A percentile compares a stretch with the other conserved stretches of the same genome.
These are phyloP conservation scores for Acrocera orbiculus DNA, from an alignment of 2,888 invertebrate species.

Conservation along the genomic window DNA sequence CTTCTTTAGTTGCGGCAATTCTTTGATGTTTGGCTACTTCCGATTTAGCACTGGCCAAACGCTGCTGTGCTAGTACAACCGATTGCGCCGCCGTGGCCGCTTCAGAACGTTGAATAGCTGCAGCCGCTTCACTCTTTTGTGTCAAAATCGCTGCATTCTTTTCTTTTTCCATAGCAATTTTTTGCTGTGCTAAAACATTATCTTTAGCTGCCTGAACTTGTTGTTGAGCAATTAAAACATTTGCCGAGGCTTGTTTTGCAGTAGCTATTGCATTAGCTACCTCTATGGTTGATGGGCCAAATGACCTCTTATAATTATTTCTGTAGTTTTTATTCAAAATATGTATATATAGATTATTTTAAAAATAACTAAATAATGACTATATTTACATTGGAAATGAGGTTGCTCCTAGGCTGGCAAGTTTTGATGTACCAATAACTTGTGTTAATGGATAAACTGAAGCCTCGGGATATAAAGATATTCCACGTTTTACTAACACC, in stretches of 20 bases:
- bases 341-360: too few relatives aligned
- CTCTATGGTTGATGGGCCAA: slow-evolving; percentile 39
- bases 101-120: slow-evolving; percentile 46
- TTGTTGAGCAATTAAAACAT: slow-evolving; percentile 52
- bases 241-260: slow-evolving; percentile 54
- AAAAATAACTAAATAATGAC: too few relatives aligned
- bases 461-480: too few relatives aligned
- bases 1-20: slow-evolving; percentile 51
- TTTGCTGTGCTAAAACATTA: slow-evolving; percentile 51
- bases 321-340: neutral
- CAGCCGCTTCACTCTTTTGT: slow-evolving; percentile 47
- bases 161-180: slow-evolving; percentile 55
- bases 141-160: slow-evolving; percentile 46
- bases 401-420: too few relatives aligned
- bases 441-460: too few relatives aligned
- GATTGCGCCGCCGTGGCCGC: slow-evolving; percentile 47
- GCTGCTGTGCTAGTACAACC: slow-evolving; percentile 48
- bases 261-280: slow-evolving; percentile 54
- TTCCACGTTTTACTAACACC: too few relatives aligned
- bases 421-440: too few relatives aligned
- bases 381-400: too few relatives aligned
- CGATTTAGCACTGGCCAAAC: slow-evolving; percentile 49
- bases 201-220: slow-evolving; percentile 57
- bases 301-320: too few relatives aligned
- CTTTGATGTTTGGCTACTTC: slow-evolving; percentile 54